Base-by-base conservation (phyloP, 2,888 invertebrate species). In the Mimumesa dahlbomi region DNA sequence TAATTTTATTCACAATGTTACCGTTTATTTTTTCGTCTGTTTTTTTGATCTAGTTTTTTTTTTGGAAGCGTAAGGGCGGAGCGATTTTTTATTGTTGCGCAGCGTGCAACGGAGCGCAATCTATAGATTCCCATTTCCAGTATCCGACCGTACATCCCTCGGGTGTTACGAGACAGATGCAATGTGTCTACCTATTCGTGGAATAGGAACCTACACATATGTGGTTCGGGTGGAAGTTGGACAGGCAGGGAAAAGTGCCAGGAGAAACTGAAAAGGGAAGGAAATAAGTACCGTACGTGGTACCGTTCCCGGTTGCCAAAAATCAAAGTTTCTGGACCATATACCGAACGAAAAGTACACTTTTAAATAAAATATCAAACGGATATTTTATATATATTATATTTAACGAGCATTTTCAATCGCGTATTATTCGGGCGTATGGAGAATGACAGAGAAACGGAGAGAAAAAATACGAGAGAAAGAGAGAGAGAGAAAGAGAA, bases 161-260 rank as follows among this genome's bases (percentile, higher is more conserved):
- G 46, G 38, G 73, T 49, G 65, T 66, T 57, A 45, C 65, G 56
- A 59, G 63, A 69, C 67, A 62, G 58, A 67, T 49, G 58, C 63
- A 54, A 69, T 45, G 69, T 64, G 63, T 65, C 75, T 50, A 57
- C 38, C 62, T 68, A 69, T 72, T 62, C 57, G 49, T 9, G 48
- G 54, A 72, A 65, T 50, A 64, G 59, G 53, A 38, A 58, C 45
- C 52, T 42, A 54, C 52, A 52, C 53, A 48, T 70, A 67, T 58
- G 73, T 62, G 14, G 9, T 61, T 64, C 34, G 66, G 22, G 25
- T 59, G 40, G 49, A 64, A 70, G 76, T 76, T 73, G 76, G 69
- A 75, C 59, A 61, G 58, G 65, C 74, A 68, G 71, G 77, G 77
- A 78, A 77, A 59, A 67, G 66, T 77, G 77, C 75, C 77, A 77